phyloP scores from a whole-genome alignment of 1,140 invertebrate genomes.

The Batillaria attramentaria region DNA sequence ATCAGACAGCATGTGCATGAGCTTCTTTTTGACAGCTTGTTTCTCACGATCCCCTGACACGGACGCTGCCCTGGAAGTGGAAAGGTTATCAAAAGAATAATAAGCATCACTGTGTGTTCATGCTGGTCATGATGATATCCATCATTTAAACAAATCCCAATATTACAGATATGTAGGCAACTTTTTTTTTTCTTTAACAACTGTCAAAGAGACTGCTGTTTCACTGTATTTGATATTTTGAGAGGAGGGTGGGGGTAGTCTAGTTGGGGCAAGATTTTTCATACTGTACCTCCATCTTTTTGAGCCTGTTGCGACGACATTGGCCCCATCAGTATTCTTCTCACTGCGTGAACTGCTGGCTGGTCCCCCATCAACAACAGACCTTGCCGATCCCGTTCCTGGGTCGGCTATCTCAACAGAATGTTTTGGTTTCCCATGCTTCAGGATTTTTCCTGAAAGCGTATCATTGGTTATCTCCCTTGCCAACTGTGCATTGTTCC shows the following conservation, averaged over 20 bases:
- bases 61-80: slow-evolving; percentile 1
- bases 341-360: neutral
- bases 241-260: no score
- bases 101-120: no score
- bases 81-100: neutral
- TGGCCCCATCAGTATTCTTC: neutral
- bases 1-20: slow-evolving; percentile 29
- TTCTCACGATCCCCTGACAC: slow-evolving; percentile 15
- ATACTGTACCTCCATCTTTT: slow-evolving; percentile 24
- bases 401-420: no score
- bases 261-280: no score
- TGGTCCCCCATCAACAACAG: neutral
- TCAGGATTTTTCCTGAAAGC: slow-evolving; percentile 25
- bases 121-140: no score
- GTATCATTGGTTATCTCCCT: slow-evolving; percentile 27
- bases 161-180: no score
- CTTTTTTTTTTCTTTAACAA: no score
- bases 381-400: neutral
- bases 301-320: neutral
- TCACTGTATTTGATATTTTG: no score
- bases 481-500: slow-evolving; percentile 1
- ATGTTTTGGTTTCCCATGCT: neutral
- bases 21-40: slow-evolving; percentile 25
- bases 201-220: no score
- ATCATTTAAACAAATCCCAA: no score